phyloP scores from a whole-genome alignment of 2,113 vertebrate genomes.

The Apodemus sylvaticus region DNA sequence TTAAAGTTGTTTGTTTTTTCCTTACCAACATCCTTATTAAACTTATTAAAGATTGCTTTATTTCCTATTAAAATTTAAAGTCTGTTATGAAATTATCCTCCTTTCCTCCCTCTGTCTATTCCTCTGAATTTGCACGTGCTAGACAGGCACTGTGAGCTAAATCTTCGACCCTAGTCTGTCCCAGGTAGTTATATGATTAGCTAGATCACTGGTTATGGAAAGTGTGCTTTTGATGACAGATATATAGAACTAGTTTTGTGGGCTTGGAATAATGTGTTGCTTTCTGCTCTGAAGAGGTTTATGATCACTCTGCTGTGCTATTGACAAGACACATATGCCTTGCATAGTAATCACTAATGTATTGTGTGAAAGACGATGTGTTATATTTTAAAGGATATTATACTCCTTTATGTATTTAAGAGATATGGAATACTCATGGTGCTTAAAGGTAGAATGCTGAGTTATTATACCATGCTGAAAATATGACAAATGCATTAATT shows the following conservation, averaged over 20 bases:
- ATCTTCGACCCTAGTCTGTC: neutral
- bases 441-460: neutral
- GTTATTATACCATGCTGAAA: constrained; percentile 47
- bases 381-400: constrained; percentile 16
- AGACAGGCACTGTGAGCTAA: neutral
- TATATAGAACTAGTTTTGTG: constrained; percentile 43
- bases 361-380: constrained; percentile 17
- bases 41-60: constrained; percentile 38
- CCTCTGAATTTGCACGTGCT: neutral
- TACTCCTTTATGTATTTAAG: neutral
- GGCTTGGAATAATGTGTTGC: constrained; percentile 26
- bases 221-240: constrained; percentile 40
- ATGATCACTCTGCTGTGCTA: neutral
- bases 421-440: neutral
- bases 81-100: constrained; percentile 31
- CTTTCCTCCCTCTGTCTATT: neutral
- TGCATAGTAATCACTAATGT: neutral
- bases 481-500: constrained; percentile 44
- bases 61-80: constrained; percentile 46
- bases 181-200: constrained; percentile 12
- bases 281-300: constrained; percentile 48
- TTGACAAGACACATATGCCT: neutral
- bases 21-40: neutral
- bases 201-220: constrained; percentile 13
- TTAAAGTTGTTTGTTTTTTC: constrained; percentile 48